Percentiles rank a stretch among this genome's conserved stretches.
phyloP scores from a whole-genome alignment of 2,797 vertebrate species.

The Gastrophryne carolinensis region DNA sequence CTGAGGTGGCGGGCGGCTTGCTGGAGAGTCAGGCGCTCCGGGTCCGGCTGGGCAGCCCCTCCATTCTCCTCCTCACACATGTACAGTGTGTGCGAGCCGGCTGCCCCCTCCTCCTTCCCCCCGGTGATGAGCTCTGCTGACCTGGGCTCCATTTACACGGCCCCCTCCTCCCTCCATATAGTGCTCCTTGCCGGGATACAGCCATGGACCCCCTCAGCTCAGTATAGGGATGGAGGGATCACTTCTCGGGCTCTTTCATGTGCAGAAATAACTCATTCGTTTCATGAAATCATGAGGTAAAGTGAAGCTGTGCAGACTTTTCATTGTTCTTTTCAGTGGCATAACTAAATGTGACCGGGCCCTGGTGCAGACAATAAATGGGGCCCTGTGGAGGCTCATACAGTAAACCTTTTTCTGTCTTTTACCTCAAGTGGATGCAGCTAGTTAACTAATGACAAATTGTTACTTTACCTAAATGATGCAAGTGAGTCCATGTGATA shows the following conservation, averaged over 20 bases:
- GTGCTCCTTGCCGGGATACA: background rate
- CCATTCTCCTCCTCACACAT: constrained; percentile 16
- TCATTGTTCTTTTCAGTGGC: no score
- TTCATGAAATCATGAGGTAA: no score
- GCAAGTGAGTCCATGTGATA: no score
- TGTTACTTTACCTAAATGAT: no score
- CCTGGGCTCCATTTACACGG: background rate
- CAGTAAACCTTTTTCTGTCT: no score
- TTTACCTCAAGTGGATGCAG: no score
- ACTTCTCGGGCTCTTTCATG: no score
- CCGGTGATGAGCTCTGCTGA: background rate
- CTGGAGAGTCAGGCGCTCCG: background rate
- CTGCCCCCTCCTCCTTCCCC: constrained; percentile 13
- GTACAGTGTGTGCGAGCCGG: background rate
- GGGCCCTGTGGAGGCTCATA: no score
- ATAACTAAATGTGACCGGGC: no score
- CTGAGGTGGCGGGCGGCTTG: background rate
- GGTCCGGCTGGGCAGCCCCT: constrained; percentile 15
- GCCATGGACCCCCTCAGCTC: background rate
- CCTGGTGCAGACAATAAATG: no score
- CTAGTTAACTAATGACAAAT: no score
- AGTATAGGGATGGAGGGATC: background rate
- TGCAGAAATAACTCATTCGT: no score
- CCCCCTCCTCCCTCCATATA: background rate
- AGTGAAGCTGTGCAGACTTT: background rate